Conservation (phyloP, 2,888 invertebrate species). For the Megamerina dolium region DNA sequence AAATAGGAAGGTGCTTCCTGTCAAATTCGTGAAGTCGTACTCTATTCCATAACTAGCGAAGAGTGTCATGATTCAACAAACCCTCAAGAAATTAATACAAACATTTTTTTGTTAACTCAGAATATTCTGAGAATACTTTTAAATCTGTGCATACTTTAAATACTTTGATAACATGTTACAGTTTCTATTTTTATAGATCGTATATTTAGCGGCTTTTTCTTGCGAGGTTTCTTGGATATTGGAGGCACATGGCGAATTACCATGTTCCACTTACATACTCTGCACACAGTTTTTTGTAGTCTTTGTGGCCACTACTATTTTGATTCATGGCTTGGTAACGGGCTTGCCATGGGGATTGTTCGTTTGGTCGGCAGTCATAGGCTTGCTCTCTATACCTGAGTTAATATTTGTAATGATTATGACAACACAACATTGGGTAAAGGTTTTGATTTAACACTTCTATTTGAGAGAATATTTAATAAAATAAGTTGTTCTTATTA, state of each 20-base stretch:
- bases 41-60: too few species aligned
- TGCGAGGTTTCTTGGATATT: slow-evolving; percentile 62
- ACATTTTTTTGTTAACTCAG: too few species aligned
- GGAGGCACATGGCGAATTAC: slow-evolving; percentile 56
- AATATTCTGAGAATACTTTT: too few species aligned
- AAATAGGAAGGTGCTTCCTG: too few species aligned
- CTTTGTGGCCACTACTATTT: slow-evolving; percentile 56
- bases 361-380: slow-evolving; percentile 59
- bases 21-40: too few species aligned
- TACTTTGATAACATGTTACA: too few species aligned
- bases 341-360: slow-evolving; percentile 53
- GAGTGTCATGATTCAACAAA: too few species aligned
- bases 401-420: slow-evolving; percentile 60
- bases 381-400: slow-evolving; percentile 59
- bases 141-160: too few species aligned
- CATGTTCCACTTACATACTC: slow-evolving; percentile 54
- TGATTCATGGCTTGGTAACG: slow-evolving; percentile 59
- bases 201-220: slow-evolving; percentile 59
- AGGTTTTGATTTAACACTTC: too few species aligned
- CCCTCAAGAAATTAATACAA: too few species aligned
- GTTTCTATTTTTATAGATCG: slow-evolving; percentile 53
- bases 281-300: slow-evolving; percentile 57
- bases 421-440: slow-evolving; percentile 63
- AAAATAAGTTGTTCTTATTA: slow-evolving; percentile 1
- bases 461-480: too few species aligned